Evolutionary conservation across 2,113 vertebrate species (phyloP), one percentile per base, ranked within the genome.

Genomic region (Carassius auratus): DNA sequence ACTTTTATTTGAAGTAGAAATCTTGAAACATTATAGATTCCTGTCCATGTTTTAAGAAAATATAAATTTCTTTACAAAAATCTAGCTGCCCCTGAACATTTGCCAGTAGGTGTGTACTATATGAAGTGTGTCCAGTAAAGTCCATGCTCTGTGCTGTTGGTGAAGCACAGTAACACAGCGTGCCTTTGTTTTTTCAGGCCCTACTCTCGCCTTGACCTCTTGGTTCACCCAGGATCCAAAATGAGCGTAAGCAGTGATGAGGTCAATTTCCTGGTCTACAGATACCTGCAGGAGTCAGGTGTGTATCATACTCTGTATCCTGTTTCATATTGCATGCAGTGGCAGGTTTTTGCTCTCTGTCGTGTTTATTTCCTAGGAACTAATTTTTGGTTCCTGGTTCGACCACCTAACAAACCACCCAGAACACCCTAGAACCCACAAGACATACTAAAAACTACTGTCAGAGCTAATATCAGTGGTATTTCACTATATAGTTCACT

Each of bases 181-280:
- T 50, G 38, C 23, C 1, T 83, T 71, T 83, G 66, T 57, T 83
- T 83, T 30, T 57, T 36, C 64, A 85, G 85, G 82, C 83, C 87
- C 33, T 55, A 71, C 88, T 90, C 92, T 94, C 87, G 92, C 92
- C 95, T 95, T 97, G 97, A 97, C 96, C 97, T 97, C 97, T 98
- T 99, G 98, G 98, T 98, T 97, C 96, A 98, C 97, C 94, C 97
- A 95, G 95, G 96, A 96, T 94, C 97, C 98, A 99, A 98, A 96
- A 99, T 99, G 98, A 99, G 98, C 97, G 97, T 99, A 96, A 99
- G 97, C 97, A 99, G 98, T 96, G 98, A 99, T 99, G 98, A 99
- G 96, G 98, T 99, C 96, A 99, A 99, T 95, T 99, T 99, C 95
- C 94, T 99, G 96, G 98, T 99, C 95, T 99, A 99, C 97, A 97